Conservation (phyloP, 2,797 vertebrate genomes). For the Enteromius trimaculatus region DNA sequence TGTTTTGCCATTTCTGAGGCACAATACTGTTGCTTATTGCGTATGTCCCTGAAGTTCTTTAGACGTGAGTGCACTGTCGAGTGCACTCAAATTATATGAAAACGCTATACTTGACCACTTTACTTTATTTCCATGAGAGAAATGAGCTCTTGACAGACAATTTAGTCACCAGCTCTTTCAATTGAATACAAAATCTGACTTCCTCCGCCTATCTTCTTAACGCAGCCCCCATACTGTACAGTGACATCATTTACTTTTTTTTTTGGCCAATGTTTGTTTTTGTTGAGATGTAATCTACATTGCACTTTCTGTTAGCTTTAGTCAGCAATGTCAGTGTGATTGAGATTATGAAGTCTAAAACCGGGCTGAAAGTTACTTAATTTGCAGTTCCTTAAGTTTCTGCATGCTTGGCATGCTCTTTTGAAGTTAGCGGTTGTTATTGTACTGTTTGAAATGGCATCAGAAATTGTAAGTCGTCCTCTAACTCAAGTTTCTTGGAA, state of each 20-base stretch:
- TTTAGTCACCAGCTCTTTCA: conserved; percentile 21
- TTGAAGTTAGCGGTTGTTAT: not conserved
- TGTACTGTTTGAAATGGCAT: not conserved
- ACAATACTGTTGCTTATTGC: conserved; percentile 48
- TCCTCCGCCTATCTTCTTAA: not conserved
- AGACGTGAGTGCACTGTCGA: not conserved
- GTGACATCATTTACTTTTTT: conserved; percentile 7
- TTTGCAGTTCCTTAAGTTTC: conserved; percentile 21
- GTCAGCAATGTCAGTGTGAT: conserved; percentile 37
- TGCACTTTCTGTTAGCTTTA: conserved; percentile 4
- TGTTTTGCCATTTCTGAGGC: conserved; percentile 50
- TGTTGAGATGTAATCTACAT: not conserved
- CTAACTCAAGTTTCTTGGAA: not conserved
- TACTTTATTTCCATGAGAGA: not conserved
- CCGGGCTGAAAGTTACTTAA: conserved; percentile 10
- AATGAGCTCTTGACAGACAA: not conserved
- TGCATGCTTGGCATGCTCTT: conserved; percentile 4
- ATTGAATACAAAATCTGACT: conserved; percentile 9
- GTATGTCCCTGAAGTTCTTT: not conserved
- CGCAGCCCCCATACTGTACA: conserved; percentile 4
- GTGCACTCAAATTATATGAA: not conserved
- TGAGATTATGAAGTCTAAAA: conserved; percentile 36
- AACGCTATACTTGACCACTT: not conserved
- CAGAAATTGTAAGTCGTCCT: not conserved
- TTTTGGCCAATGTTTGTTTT: conserved; percentile 16